Percentiles rank a stretch among this genome's conserved stretches.
Conservation (phyloP, 2,113 vertebrate species). For the Misgurnus mizolepis region DNA sequence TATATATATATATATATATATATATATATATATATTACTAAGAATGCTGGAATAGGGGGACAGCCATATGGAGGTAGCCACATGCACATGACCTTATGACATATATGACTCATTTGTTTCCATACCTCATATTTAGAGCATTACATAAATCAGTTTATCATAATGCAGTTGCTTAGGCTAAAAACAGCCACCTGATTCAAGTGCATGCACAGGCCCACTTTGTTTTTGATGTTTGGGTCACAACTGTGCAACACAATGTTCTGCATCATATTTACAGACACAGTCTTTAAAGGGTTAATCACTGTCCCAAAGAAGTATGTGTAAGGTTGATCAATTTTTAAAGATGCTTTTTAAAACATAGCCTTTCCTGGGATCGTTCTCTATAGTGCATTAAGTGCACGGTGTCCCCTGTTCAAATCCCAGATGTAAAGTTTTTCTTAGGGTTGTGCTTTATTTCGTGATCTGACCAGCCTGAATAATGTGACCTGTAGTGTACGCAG, state of each 20-base stretch:
- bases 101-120: slow-evolving; percentile 9
- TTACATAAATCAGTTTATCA: not conserved
- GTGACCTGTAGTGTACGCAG: not conserved
- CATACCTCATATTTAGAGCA: not conserved
- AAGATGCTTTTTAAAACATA: slow-evolving; percentile 15
- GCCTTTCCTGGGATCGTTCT: not conserved
- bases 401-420: not conserved
- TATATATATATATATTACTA: too few species aligned
- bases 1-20: too few species aligned
- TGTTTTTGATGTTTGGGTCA: not conserved
- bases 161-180: too few species aligned
- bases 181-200: not conserved
- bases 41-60: not conserved
- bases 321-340: not conserved
- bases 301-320: not conserved
- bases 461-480: not conserved
- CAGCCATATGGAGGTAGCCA: not conserved
- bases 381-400: not conserved
- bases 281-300: not conserved
- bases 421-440: not conserved
- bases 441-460: not conserved
- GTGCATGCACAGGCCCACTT: not conserved
- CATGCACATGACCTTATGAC: slow-evolving; percentile 1
- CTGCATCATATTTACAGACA: too few species aligned
- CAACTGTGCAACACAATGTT: not conserved